Base-by-base conservation (phyloP, 2,888 invertebrate species). In the Euplexia lucipara region DNA sequence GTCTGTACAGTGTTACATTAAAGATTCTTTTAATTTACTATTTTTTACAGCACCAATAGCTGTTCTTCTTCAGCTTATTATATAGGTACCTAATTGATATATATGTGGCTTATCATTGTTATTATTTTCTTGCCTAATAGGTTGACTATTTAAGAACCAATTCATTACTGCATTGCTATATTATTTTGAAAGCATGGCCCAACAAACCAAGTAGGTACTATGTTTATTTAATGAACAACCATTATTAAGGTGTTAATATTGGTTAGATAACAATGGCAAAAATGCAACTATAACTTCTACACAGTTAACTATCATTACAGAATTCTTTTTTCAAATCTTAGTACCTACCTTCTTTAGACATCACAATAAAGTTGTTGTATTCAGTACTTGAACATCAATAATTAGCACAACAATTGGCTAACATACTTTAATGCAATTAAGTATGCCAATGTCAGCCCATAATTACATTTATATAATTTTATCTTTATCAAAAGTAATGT, bases 381-480 rank as follows among this genome's bases (percentile, higher is more conserved):
- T 62, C 1, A 65, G 47, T 37, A 2, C 10, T 65, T 52, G 2
- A 39, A 47, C 47, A 8, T 42, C 34, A 47, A 20, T 54, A 48
- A 34, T 49, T 20, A 48, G 47, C 66, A n/a, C n/a, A n/a, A n/a
- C n/a, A 65, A 22, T 48, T 26, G 26, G 44, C 30, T n/a, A 41
- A 49, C 14, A 32, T 44, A 14, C 30, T 35, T 65, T 51, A 71
- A 45, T 56, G 37, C 37, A 70, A 76, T 51, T 20, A n/a, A n/a
- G n/a, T n/a, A 61, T 61, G 60, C 59, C 77, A 71, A 71, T 71
- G 56, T 44, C 71, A 56, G 47, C 2, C 35, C 14, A 10, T 56
- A 42, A 16, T 54, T 61, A 32, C 45, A 47, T 56, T 48, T 16
- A 42, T 14, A 39, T 12, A 70, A 56, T 34, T 16, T 35, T 22